Evolutionary conservation across 2,797 vertebrate species (phyloP).

Genomic region (Avahi laniger): DNA sequence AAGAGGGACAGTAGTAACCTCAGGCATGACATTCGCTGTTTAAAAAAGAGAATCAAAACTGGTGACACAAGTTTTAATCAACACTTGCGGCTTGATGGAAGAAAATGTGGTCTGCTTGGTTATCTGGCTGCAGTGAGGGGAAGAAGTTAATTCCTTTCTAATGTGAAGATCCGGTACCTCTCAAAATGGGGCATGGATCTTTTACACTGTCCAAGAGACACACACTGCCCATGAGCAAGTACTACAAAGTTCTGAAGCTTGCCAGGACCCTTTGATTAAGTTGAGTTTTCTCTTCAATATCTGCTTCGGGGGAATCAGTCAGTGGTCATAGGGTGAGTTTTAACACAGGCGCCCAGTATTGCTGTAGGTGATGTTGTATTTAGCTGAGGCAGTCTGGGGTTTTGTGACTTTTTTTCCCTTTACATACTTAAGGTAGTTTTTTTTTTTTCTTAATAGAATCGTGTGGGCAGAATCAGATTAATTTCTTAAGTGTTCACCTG

Average conservation of each 20-base stretch:
- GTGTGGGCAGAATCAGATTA: background rate
- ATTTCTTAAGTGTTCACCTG: conserved; percentile 49
- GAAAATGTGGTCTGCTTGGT: background rate
- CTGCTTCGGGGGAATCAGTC: background rate
- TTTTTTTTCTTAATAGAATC: background rate
- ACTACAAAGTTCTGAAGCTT: background rate
- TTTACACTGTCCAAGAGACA: background rate
- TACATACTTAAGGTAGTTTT: background rate
- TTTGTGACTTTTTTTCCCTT: background rate
- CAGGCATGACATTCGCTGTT: background rate
- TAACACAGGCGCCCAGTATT: background rate
- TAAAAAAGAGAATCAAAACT: conserved; percentile 2
- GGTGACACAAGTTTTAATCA: conserved; percentile 31
- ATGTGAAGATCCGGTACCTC: background rate
- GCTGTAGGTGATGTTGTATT: background rate
- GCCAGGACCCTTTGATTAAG: background rate
- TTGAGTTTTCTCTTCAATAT: background rate
- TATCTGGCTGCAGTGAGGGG: background rate
- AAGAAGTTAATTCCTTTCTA: conserved; percentile 12
- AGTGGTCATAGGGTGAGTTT: background rate
- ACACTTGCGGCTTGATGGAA: background rate
- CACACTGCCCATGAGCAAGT: background rate
- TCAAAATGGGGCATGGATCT: background rate
- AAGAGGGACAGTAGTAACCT: background rate
- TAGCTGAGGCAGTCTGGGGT: background rate